These are phyloP conservation scores for Gymnocypris eckloni DNA, from an alignment of 2,797 vertebrate species.

Conservation along the genomic window DNA sequence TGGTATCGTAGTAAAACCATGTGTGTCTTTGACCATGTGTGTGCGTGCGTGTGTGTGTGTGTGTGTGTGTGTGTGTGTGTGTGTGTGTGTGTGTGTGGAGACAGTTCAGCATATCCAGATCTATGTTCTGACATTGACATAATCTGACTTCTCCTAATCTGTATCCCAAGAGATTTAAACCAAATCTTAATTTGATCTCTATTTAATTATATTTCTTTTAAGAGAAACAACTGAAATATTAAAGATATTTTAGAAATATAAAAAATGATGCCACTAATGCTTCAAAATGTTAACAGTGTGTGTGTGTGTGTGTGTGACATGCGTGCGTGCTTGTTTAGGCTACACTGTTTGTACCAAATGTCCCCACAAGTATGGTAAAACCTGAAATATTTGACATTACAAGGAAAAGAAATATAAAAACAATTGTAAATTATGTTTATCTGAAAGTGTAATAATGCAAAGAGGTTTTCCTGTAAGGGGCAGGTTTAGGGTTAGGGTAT, in stretches of 20 bases:
- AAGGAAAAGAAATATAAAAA: too few relatives aligned
- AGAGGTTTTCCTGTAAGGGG: too few relatives aligned
- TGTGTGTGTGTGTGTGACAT: too few relatives aligned
- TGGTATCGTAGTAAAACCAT: constrained; percentile 33
- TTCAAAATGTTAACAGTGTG: background rate
- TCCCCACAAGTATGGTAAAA: too few relatives aligned
- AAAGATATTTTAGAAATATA: background rate
- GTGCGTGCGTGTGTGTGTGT: background rate
- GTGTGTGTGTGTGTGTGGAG: background rate
- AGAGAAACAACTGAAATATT: background rate
- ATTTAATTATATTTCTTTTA: background rate
- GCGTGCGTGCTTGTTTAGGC: too few relatives aligned
- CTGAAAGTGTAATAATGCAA: too few relatives aligned
- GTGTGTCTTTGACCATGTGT: constrained; percentile 13
- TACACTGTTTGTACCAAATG: too few relatives aligned
- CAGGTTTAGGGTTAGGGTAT: too few relatives aligned
- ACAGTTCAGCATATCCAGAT: background rate
- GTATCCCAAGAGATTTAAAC: background rate
- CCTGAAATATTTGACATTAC: too few relatives aligned
- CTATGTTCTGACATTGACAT: background rate
- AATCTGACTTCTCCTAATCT: constrained; percentile 22
- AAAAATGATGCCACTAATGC: background rate
- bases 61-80: constrained; percentile 3
- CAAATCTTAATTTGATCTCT: background rate
- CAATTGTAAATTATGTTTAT: too few relatives aligned